Evolutionary conservation across 2,888 invertebrate genomes (phyloP).

Genomic region (Hybos culiciformis): DNA sequence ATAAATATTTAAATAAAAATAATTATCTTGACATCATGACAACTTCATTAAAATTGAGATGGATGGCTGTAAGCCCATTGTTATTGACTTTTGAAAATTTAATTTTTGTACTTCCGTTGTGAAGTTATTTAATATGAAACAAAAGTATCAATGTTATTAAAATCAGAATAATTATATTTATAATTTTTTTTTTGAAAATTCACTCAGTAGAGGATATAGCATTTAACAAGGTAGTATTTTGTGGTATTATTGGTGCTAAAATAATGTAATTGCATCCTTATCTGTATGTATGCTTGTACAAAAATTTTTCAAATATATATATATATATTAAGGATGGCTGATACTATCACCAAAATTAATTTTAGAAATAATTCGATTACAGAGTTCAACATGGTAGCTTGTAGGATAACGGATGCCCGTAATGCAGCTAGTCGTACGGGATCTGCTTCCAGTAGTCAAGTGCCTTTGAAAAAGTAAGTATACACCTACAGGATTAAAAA

Average conservation of each 20-base stretch:
- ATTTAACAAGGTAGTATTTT: too few species aligned
- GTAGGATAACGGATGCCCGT: constrained; percentile 86
- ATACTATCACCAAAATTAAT: constrained; percentile 38
- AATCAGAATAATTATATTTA: not conserved
- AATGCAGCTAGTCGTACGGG: constrained; percentile 59
- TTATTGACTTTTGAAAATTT: too few species aligned
- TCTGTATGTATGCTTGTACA: not conserved
- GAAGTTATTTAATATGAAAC: too few species aligned
- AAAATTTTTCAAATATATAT: constrained; percentile 10
- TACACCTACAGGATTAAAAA: too few species aligned
- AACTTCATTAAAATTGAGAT: too few species aligned
- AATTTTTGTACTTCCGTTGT: too few species aligned
- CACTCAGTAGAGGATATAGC: too few species aligned
- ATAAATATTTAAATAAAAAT: too few species aligned
- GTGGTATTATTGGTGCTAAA: constrained; percentile 11
- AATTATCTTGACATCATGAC: too few species aligned
- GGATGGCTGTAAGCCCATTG: too few species aligned
- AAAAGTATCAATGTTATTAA: not conserved
- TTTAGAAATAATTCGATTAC: constrained; percentile 61
- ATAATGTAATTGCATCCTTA: constrained; percentile 15
- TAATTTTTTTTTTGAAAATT: too few species aligned
- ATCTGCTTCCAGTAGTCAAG: constrained; percentile 80
- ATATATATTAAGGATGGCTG: constrained; percentile 32
- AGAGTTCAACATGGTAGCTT: constrained; percentile 98
- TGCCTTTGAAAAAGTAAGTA: constrained; percentile 97